Conservation (phyloP, 2,888 invertebrate genomes). For the Athalia rosae region DNA sequence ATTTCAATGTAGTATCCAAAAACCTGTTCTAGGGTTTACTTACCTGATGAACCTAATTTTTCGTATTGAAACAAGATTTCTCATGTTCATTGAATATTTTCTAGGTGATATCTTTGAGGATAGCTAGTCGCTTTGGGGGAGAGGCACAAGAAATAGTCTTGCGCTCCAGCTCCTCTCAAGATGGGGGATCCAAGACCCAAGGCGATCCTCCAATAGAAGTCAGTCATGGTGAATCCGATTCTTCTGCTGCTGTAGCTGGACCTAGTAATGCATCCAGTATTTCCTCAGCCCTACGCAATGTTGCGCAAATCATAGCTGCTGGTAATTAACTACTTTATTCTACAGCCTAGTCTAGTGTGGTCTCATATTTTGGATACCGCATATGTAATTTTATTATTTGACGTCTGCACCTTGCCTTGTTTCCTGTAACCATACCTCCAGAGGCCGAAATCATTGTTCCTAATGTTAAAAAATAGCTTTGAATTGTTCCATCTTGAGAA, state of each 20-base stretch:
- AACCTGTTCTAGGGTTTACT: not conserved
- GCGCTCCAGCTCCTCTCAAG: constrained; percentile 75
- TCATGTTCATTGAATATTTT: constrained; percentile 46
- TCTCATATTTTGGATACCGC: too few species aligned
- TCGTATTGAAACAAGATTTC: not conserved
- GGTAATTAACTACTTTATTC: constrained; percentile 57
- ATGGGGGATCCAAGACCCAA: constrained; percentile 66
- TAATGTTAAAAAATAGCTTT: not conserved
- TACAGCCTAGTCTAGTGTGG: not conserved
- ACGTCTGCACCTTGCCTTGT: too few species aligned
- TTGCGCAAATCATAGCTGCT: constrained; percentile 70
- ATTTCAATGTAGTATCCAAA: too few species aligned
- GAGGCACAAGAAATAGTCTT: constrained; percentile 84
- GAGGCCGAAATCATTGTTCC: too few species aligned
- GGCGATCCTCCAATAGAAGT: constrained; percentile 61
- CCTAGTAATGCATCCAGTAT: constrained; percentile 69
- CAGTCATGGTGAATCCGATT: constrained; percentile 61
- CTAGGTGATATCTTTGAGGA: constrained; percentile 79
- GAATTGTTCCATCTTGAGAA: not conserved
- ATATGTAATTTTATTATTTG: too few species aligned
- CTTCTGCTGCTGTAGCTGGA: constrained; percentile 67
- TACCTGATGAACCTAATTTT: not conserved
- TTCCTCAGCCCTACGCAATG: constrained; percentile 68
- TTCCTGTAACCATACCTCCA: too few species aligned
- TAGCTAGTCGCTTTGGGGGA: constrained; percentile 80